Conservation (phyloP, 2,888 invertebrate genomes). For the Eueremaeus valkanovi region DNA sequence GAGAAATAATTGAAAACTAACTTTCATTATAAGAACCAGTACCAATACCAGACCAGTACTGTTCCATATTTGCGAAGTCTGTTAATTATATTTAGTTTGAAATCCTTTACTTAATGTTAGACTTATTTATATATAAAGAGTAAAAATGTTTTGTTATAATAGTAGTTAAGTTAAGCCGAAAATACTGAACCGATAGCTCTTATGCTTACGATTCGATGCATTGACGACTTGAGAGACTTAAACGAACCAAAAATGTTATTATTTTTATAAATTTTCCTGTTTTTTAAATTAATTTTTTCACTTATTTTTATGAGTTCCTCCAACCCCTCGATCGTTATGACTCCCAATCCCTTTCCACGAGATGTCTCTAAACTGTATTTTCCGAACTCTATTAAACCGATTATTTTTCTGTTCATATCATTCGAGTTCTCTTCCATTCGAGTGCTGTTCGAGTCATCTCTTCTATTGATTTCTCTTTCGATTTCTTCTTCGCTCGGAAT, state of each 20-base stretch:
- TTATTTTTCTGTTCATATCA: constrained; percentile 19
- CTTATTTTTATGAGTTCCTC: constrained; percentile 15
- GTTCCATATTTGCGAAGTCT: too few relatives aligned
- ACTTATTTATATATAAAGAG: too few relatives aligned
- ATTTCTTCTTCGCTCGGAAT: constrained; percentile 29
- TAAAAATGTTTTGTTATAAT: background rate
- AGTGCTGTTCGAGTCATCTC: background rate
- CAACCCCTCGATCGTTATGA: background rate
- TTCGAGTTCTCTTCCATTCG: background rate
- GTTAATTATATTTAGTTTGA: too few relatives aligned
- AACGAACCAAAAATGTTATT: background rate
- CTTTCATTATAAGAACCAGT: too few relatives aligned
- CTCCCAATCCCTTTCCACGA: constrained; percentile 39
- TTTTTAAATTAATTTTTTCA: background rate
- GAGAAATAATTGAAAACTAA: too few relatives aligned
- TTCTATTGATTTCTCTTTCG: background rate
- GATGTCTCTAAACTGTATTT: constrained; percentile 34
- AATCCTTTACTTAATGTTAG: too few relatives aligned
- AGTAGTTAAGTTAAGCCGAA: background rate
- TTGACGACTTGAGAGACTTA: background rate
- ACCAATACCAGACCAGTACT: too few relatives aligned
- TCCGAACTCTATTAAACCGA: constrained; percentile 42
- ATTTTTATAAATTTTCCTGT: background rate
- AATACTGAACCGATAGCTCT: constrained; percentile 1
- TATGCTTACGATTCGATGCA: background rate